Percentiles rank a stretch among this genome's conserved stretches.
Evolutionary conservation across 1,140 invertebrate species (phyloP).

Genomic region (Asobara japonica): DNA sequence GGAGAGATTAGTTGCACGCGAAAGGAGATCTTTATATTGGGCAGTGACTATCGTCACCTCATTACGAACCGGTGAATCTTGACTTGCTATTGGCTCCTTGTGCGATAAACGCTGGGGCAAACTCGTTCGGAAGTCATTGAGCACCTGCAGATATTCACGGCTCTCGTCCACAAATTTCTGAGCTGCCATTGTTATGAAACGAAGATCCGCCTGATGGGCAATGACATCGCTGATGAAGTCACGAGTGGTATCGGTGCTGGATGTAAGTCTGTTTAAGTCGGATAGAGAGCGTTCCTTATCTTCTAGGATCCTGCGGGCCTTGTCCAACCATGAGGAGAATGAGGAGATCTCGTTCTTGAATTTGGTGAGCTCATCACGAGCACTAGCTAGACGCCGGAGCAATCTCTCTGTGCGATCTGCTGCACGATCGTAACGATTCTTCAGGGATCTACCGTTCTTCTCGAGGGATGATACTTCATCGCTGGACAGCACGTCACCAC

Average conservation of each 20-base stretch:
- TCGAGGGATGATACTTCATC: slow-evolving; percentile 89
- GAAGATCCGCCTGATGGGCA: slow-evolving; percentile 91
- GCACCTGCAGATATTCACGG: slow-evolving; percentile 83
- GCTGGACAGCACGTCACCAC: slow-evolving; percentile 87
- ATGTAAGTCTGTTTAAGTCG: slow-evolving; percentile 78
- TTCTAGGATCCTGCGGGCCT: slow-evolving; percentile 80
- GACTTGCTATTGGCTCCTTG: slow-evolving; percentile 73
- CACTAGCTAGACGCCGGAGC: slow-evolving; percentile 78
- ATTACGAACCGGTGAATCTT: slow-evolving; percentile 76
- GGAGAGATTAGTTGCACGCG: slow-evolving; percentile 82
- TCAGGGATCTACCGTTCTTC: slow-evolving; percentile 83
- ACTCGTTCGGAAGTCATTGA: slow-evolving; percentile 87
- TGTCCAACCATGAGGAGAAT: slow-evolving; percentile 87
- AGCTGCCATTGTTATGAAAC: slow-evolving; percentile 93
- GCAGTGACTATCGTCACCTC: slow-evolving; percentile 77
- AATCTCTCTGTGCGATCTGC: slow-evolving; percentile 82
- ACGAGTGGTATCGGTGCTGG: slow-evolving; percentile 78
- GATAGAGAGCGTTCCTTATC: slow-evolving; percentile 87
- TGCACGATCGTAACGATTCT: slow-evolving; percentile 85
- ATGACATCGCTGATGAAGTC: slow-evolving; percentile 95
- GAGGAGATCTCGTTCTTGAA: slow-evolving; percentile 82
- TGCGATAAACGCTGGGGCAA: slow-evolving; percentile 82
- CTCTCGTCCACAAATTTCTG: slow-evolving; percentile 95
- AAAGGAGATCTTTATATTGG: slow-evolving; percentile 80
- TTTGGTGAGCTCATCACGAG: slow-evolving; percentile 88